Conservation (phyloP, 2,888 invertebrate genomes). For the Exephanes ischioxanthus region DNA sequence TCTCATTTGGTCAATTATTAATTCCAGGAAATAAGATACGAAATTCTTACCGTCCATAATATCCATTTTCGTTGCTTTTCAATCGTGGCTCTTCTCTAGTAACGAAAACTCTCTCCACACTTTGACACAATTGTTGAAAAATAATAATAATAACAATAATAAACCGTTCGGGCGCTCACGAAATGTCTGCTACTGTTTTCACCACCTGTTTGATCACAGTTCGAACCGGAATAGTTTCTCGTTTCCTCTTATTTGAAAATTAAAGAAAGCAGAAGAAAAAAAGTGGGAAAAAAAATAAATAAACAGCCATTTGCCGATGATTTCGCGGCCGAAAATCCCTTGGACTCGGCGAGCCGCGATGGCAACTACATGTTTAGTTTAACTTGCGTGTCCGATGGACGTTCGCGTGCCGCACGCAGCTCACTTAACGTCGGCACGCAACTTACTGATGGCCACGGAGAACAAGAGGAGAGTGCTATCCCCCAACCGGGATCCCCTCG, state of each 20-base stretch:
- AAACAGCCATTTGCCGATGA: constrained; percentile 31
- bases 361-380: constrained; percentile 66
- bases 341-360: constrained; percentile 66
- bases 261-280: not conserved
- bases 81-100: not conserved
- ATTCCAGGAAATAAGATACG: not conserved
- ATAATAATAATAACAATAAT: not conserved
- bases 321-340: constrained; percentile 69
- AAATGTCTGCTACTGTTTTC: not conserved
- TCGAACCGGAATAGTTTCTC: not conserved
- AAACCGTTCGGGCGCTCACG: not conserved
- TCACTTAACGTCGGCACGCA: constrained; percentile 61
- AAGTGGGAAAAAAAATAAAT: not conserved
- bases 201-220: constrained; percentile 5
- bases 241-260: not conserved
- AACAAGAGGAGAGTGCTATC: not conserved
- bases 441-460: constrained; percentile 43
- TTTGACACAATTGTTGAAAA: not conserved
- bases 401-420: constrained; percentile 57
- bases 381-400: constrained; percentile 45
- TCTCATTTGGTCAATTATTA: not conserved
- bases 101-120: constrained; percentile 7
- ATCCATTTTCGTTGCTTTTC: constrained; percentile 70
- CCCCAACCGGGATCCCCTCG: constrained; percentile 8
- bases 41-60: constrained; percentile 76